These are phyloP conservation scores for Sarcoramphus papa DNA, from an alignment of 2,797 vertebrate species.

Conservation along the genomic window DNA sequence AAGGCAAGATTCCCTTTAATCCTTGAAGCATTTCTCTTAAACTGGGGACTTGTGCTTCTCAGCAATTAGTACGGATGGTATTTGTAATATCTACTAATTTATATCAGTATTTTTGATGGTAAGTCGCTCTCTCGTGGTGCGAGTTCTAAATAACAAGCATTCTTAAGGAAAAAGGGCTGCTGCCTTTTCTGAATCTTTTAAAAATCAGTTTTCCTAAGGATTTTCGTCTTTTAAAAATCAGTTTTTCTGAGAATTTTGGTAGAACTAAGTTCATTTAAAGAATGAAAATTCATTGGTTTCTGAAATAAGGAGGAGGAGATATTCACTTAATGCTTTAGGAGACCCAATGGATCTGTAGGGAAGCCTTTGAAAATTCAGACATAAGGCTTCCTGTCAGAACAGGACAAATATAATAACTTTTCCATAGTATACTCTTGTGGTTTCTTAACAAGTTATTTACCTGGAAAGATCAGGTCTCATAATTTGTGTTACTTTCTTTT, in stretches of 20 bases:
- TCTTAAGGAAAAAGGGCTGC: background rate
- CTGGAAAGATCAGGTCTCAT: background rate
- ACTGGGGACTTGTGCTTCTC: background rate
- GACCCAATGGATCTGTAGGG: background rate
- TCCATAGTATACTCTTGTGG: background rate
- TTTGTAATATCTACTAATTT: background rate
- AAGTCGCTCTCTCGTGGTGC: rapidly evolving
- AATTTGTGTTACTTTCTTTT: background rate
- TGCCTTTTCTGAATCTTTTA: background rate
- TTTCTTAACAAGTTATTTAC: background rate
- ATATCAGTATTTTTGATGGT: background rate
- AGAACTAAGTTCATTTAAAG: background rate
- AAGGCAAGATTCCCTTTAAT: background rate
- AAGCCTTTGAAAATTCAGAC: background rate
- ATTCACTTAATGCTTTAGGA: background rate
- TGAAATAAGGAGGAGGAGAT: background rate
- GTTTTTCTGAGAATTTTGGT: background rate
- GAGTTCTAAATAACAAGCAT: background rate
- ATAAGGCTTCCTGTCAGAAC: background rate
- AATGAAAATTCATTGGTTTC: background rate
- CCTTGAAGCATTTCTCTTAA: background rate
- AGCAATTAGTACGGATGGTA: background rate
- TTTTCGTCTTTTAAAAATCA: background rate
- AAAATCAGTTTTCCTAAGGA: background rate
- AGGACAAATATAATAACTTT: background rate